Conservation (phyloP, 92 coral and sea anemone genomes). For the Siderastrea siderea region DNA sequence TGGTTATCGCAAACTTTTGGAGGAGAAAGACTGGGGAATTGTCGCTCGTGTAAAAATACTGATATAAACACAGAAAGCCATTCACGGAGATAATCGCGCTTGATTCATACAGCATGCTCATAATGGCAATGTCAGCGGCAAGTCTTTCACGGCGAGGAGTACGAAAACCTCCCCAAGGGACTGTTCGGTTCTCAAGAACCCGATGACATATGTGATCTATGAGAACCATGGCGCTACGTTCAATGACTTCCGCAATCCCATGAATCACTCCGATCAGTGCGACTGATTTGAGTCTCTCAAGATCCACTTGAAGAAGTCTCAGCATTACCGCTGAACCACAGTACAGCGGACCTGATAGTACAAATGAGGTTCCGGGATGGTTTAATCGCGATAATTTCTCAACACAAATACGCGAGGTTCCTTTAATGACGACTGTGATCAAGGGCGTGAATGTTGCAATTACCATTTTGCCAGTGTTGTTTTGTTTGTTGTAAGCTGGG, state of each 20-base stretch:
- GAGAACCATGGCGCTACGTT: constrained; percentile 22
- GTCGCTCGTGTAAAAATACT: constrained; percentile 23
- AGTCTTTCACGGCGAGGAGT: constrained; percentile 50
- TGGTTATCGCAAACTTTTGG: constrained; percentile 3
- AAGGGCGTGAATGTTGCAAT: constrained; percentile 24
- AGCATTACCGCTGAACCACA: constrained; percentile 20
- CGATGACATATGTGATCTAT: constrained; percentile 7
- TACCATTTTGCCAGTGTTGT: constrained; percentile 5
- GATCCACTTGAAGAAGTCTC: constrained; percentile 18
- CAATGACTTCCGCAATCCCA: constrained; percentile 34
- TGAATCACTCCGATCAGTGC: constrained; percentile 24
- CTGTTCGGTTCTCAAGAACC: neutral
- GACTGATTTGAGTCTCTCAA: neutral
- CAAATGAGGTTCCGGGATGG: constrained; percentile 45
- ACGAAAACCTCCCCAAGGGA: constrained; percentile 45
- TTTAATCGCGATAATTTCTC: constrained; percentile 21
- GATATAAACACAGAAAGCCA: constrained; percentile 21
- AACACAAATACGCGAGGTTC: constrained; percentile 16
- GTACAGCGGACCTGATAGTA: constrained; percentile 23
- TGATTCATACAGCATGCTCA: constrained; percentile 40
- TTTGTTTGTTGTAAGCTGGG: neutral
- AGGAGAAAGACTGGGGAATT: neutral
- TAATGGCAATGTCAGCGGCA: constrained; percentile 17
- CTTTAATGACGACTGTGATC: constrained; percentile 6
- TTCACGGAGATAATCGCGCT: constrained; percentile 21